Evolutionary conservation across 30 jellyfish, hydroid and myxozoan species (phyloP).

Genomic region (Turritopsis rubra): DNA sequence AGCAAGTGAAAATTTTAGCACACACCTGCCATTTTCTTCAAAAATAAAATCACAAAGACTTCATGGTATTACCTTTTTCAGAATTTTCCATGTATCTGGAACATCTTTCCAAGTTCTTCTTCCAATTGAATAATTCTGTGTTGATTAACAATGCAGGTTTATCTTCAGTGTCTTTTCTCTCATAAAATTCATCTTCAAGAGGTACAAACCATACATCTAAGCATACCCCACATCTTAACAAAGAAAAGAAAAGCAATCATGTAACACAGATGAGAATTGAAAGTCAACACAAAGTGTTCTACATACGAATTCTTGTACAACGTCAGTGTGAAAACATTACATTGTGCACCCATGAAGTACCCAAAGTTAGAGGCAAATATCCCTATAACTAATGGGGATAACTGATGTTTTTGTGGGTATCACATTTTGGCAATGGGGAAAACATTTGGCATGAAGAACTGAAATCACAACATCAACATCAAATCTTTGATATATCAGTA

Average conservation of each 20-base stretch:
- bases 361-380: too few species aligned
- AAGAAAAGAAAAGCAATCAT: not conserved
- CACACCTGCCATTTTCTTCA: not conserved
- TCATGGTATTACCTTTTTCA: not conserved
- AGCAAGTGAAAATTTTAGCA: too few species aligned
- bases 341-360: too few species aligned
- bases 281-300: too few species aligned
- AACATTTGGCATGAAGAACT: too few species aligned
- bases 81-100: not conserved
- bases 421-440: too few species aligned
- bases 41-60: not conserved
- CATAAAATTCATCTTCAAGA: constrained; percentile 39
- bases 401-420: too few species aligned
- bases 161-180: constrained; percentile 13
- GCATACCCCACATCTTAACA: constrained; percentile 61
- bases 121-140: constrained; percentile 80
- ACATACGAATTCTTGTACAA: too few species aligned
- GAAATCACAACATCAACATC: too few species aligned
- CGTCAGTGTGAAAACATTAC: too few species aligned
- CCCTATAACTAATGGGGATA: too few species aligned
- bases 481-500: too few species aligned
- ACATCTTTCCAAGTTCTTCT: constrained; percentile 23
- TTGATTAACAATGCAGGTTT: constrained; percentile 51
- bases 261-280: not conserved
- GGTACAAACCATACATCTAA: constrained; percentile 81